Percentiles rank a stretch among this genome's conserved stretches.
phyloP scores from a whole-genome alignment of 2,888 invertebrate genomes.

The Megaustenia siamemsis region DNA sequence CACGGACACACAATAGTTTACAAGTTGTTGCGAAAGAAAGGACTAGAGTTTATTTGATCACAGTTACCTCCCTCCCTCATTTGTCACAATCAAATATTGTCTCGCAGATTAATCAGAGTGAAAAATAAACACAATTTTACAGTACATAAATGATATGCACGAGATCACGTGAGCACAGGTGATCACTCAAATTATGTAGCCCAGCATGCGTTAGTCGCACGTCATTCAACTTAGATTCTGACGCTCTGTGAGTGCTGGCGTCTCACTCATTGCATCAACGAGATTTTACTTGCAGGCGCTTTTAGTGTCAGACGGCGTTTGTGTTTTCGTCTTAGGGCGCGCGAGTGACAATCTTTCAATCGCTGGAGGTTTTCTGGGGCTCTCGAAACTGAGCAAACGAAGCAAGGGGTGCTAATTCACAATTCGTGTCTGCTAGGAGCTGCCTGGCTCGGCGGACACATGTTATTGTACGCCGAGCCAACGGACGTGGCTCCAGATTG shows the following conservation, averaged over 20 bases:
- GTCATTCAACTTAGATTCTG: constrained; percentile 5
- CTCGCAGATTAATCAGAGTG: neutral
- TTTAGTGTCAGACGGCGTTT: neutral
- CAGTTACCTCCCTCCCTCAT: too few species aligned
- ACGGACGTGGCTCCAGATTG: neutral
- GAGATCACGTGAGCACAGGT: constrained; percentile 22
- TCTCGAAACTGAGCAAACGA: neutral
- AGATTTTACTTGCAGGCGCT: neutral
- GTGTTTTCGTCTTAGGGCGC: constrained; percentile 3
- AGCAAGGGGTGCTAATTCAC: constrained; percentile 20
- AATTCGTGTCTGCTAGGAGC: neutral
- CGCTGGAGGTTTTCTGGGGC: constrained; percentile 13
- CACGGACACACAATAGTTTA: too few species aligned
- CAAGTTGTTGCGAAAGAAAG: too few species aligned
- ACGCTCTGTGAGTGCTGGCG: neutral
- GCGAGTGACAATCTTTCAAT: constrained; percentile 1
- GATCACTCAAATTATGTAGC: neutral
- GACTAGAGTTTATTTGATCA: too few species aligned
- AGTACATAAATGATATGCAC: neutral
- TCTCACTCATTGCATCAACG: neutral
- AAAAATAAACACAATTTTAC: constrained; percentile 4
- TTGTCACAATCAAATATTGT: too few species aligned
- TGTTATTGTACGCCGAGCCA: neutral
- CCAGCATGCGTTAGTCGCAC: neutral
- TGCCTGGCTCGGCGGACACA: neutral